Conservation (phyloP, 2,888 invertebrate genomes). For the Acrobasis consociella region DNA sequence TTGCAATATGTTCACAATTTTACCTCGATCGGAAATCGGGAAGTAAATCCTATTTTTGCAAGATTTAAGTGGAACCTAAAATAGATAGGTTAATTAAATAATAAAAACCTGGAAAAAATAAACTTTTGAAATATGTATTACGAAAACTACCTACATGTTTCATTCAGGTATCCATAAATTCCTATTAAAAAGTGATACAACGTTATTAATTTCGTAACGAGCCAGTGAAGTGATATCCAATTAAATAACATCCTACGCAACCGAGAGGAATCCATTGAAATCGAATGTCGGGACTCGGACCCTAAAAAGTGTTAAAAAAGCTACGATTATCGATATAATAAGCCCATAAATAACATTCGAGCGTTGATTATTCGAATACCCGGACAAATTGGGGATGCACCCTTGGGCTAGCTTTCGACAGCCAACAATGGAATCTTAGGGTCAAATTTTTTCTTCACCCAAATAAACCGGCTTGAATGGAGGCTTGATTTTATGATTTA, state of each 20-base stretch:
- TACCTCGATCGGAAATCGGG: too few species aligned
- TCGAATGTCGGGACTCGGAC: constrained; percentile 25
- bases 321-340: constrained; percentile 75
- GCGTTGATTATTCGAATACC: constrained; percentile 68
- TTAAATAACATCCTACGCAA: constrained; percentile 66
- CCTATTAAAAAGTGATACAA: constrained; percentile 23
- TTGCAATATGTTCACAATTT: too few species aligned
- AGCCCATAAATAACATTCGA: constrained; percentile 70
- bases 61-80: too few species aligned
- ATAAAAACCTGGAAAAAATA: too few species aligned
- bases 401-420: constrained; percentile 52
- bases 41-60: too few species aligned
- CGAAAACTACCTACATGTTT: not conserved
- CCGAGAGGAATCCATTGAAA: constrained; percentile 40
- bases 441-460: constrained; percentile 67
- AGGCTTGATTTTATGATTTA: constrained; percentile 81
- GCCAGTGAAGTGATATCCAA: constrained; percentile 57
- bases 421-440: constrained; percentile 62
- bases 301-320: constrained; percentile 40
- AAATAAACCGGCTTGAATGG: constrained; percentile 77
- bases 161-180: not conserved
- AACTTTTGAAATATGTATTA: not conserved
- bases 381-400: constrained; percentile 77
- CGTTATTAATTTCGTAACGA: constrained; percentile 30
- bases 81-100: too few species aligned